Percentiles rank a stretch among this genome's conserved stretches.
Evolutionary conservation across 2,797 vertebrate genomes (phyloP).

Genomic region (Gymnothorax javanicus): DNA sequence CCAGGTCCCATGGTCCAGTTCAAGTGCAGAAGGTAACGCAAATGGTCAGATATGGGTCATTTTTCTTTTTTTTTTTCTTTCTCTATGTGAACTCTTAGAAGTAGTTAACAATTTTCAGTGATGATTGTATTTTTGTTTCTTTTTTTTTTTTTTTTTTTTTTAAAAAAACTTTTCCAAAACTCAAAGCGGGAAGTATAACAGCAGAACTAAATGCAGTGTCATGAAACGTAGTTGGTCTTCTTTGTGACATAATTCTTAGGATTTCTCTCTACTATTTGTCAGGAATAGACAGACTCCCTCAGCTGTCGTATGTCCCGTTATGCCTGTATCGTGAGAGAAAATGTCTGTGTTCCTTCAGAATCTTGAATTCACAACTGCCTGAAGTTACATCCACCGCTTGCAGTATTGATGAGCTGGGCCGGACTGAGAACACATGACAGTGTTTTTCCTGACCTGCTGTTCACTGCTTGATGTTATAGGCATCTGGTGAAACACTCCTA

Average conservation of each 20-base stretch:
- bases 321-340: not conserved
- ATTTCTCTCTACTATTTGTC: not conserved
- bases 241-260: not conserved
- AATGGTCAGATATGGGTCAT: not conserved
- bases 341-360: not conserved
- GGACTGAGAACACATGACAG: not conserved
- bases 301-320: not conserved
- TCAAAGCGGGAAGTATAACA: not conserved
- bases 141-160: not conserved
- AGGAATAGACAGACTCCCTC: not conserved
- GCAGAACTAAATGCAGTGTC: not conserved
- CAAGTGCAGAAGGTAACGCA: conserved; percentile 36
- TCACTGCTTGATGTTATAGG: not conserved
- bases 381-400: not conserved
- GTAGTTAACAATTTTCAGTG: not conserved
- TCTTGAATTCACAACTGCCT: not conserved
- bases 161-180: not conserved
- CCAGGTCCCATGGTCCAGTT: conserved; percentile 51
- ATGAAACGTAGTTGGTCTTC: not conserved
- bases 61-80: not conserved
- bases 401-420: not conserved
- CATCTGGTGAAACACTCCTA: not conserved
- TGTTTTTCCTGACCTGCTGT: not conserved
- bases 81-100: not conserved
- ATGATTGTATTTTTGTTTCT: not conserved